Evolutionary conservation across 2,113 vertebrate genomes (phyloP).

Genomic region (Coreoperca whiteheadi): DNA sequence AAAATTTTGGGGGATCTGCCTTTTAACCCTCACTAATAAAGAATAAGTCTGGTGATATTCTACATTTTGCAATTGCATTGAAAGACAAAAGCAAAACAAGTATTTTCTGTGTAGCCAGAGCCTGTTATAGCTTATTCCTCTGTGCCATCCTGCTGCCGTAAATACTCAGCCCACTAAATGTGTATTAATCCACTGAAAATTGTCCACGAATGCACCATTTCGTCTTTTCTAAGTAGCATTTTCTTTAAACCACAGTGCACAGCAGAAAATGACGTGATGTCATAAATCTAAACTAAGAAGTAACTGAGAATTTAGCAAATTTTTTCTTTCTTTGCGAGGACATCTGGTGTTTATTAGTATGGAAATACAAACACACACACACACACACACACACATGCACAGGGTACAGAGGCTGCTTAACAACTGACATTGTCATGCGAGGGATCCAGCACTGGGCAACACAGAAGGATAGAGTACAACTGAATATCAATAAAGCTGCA

Average conservation of each 20-base stretch:
- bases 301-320: neutral
- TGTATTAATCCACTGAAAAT: slow-evolving; percentile 11
- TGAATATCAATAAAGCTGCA: slow-evolving; percentile 63
- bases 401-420: slow-evolving; percentile 39
- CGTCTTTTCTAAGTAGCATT: neutral
- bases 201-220: neutral
- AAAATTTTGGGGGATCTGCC: neutral
- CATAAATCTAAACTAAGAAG: neutral
- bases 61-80: neutral
- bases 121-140: neutral
- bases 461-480: slow-evolving; percentile 29
- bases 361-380: slow-evolving; percentile 39
- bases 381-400: slow-evolving; percentile 15
- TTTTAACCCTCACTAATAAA: slow-evolving; percentile 4
- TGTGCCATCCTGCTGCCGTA: neutral
- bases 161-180: slow-evolving; percentile 13
- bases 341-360: slow-evolving; percentile 43
- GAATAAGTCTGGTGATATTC: neutral
- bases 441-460: slow-evolving; percentile 25
- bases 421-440: slow-evolving; percentile 45
- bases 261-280: neutral
- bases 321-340: slow-evolving; percentile 19
- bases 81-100: neutral
- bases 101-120: neutral
- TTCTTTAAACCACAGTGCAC: neutral